These are phyloP conservation scores for Caenorhabditis brenneri DNA, from an alignment of 1,140 invertebrate species.

Conservation along the genomic window DNA sequence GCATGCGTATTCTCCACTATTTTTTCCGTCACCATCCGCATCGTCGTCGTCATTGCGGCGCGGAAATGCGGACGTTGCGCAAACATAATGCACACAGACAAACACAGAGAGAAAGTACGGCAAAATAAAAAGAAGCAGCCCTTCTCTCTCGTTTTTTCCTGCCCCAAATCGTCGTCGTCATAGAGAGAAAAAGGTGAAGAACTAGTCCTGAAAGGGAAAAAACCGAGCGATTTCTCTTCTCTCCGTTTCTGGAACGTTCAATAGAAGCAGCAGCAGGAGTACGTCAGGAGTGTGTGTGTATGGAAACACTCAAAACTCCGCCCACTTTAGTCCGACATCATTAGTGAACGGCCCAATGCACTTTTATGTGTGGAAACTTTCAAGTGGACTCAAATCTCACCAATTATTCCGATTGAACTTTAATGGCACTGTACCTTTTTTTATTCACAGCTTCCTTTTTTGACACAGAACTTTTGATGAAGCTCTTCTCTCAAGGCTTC, in stretches of 20 bases:
- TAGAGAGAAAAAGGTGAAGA: background rate
- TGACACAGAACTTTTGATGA: background rate
- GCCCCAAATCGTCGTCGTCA: conserved; percentile 27
- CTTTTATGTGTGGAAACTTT: background rate
- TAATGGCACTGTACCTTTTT: background rate
- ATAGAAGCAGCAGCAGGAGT: background rate
- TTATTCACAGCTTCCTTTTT: background rate
- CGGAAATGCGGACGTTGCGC: conserved; percentile 34
- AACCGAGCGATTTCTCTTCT: background rate
- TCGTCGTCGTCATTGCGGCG: background rate
- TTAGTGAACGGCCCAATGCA: conserved; percentile 27
- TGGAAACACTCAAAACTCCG: background rate
- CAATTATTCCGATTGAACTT: background rate
- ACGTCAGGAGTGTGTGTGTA: background rate
- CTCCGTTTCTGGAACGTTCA: conserved; percentile 17
- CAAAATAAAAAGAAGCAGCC: conserved; percentile 30
- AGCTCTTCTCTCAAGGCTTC: too few species aligned
- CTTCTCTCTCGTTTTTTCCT: background rate
- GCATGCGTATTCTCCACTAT: background rate
- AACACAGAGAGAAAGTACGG: conserved; percentile 29
- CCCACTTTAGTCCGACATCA: conserved; percentile 6
- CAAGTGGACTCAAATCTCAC: background rate
- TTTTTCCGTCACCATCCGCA: background rate
- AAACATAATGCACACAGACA: conserved; percentile 35
- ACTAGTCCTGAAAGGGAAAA: conserved; percentile 12